Evolutionary conservation across 2,113 vertebrate species (phyloP).

Genomic region (Orthonyx spaldingii): DNA sequence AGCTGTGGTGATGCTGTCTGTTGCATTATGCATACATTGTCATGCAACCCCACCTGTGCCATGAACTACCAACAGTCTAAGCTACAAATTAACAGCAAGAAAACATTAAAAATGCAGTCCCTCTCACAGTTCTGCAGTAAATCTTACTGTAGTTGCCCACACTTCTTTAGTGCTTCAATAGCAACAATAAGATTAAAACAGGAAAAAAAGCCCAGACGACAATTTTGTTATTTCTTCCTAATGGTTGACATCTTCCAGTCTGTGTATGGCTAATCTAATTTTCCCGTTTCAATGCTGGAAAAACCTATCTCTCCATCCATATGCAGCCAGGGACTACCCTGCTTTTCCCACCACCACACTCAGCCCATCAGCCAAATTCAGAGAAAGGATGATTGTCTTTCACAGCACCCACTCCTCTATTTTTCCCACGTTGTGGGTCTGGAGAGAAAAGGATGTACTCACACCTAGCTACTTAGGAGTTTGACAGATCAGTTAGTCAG

Average conservation of each 20-base stretch:
- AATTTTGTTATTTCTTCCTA: background rate
- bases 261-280: background rate
- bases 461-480: background rate
- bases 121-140: background rate
- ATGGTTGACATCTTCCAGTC: background rate
- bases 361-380: background rate
- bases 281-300: background rate
- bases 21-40: background rate
- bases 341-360: background rate
- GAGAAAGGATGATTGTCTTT: background rate
- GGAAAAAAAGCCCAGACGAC: background rate
- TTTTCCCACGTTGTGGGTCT: background rate
- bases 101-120: background rate
- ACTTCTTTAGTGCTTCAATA: background rate
- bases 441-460: background rate
- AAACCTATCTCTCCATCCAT: background rate
- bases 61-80: background rate
- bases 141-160: background rate
- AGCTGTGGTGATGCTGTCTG: background rate
- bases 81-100: background rate
- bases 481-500: background rate
- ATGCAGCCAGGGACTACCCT: background rate
- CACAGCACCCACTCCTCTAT: background rate
- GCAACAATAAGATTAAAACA: background rate
- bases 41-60: background rate